A percentile compares a stretch with the other conserved stretches of the same genome.
Evolutionary conservation across 2,113 vertebrate species (phyloP).

Genomic region (Sebastes schlegelii): DNA sequence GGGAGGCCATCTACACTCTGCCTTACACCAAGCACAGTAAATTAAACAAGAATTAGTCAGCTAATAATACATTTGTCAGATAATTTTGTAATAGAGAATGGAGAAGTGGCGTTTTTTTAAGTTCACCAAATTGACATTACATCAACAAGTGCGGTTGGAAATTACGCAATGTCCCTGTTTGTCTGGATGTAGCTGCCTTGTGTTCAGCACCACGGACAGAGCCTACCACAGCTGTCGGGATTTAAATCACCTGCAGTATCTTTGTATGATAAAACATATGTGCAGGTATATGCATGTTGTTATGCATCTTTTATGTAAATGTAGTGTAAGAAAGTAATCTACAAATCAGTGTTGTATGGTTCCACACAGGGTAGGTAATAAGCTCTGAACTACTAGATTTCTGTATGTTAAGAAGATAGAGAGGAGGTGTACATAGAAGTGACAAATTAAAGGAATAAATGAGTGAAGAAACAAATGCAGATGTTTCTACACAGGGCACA

Average conservation of each 20-base stretch:
- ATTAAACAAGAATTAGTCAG: background rate
- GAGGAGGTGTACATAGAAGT: background rate
- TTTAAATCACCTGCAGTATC: background rate
- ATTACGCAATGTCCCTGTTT: background rate
- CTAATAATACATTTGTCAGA: background rate
- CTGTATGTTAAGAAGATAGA: background rate
- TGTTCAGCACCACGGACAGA: conserved; percentile 71
- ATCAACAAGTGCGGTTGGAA: background rate
- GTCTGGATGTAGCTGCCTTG: background rate
- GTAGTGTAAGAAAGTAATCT: background rate
- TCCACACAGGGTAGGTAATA: background rate
- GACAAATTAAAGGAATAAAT: background rate
- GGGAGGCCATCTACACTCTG: background rate
- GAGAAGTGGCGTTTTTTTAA: background rate
- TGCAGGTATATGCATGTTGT: background rate
- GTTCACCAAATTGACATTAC: background rate
- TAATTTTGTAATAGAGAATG: background rate
- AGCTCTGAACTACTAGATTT: background rate
- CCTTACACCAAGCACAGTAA: background rate
- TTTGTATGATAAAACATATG: background rate
- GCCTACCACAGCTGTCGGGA: background rate
- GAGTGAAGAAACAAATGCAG: background rate
- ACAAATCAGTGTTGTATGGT: background rate
- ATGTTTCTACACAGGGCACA: background rate
- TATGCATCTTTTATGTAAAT: background rate